Evolutionary conservation across 1,140 invertebrate genomes (phyloP).

Genomic region (Cephus cinctus): DNA sequence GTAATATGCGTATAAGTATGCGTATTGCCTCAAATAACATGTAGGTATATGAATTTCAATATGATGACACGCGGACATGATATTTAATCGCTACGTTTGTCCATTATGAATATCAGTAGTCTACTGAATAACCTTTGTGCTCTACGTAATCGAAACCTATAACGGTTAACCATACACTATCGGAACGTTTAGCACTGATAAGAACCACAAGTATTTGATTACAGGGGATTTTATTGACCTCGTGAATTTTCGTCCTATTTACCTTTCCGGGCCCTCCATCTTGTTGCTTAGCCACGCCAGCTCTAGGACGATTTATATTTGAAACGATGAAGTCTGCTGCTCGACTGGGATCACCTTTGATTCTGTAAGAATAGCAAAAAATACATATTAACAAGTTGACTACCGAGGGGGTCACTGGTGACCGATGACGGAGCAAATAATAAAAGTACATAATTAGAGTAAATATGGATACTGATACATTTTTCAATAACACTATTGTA

Average conservation of each 20-base stretch:
- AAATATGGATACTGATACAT: too few relatives aligned
- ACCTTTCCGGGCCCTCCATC: constrained; percentile 39
- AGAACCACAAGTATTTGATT: not conserved
- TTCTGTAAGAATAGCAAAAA: constrained; percentile 21
- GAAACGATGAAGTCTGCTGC: constrained; percentile 1
- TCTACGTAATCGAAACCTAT: not conserved
- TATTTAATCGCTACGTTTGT: not conserved
- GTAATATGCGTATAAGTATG: constrained; percentile 11
- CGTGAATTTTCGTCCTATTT: constrained; percentile 3
- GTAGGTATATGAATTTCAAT: not conserved
- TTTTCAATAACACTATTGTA: too few relatives aligned
- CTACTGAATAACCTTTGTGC: not conserved
- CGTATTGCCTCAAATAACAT: constrained; percentile 10
- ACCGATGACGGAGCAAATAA: too few relatives aligned
- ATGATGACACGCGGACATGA: not conserved
- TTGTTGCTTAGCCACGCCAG: constrained; percentile 12
- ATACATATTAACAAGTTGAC: not conserved
- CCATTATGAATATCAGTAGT: not conserved
- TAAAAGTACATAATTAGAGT: too few relatives aligned
- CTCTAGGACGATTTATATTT: constrained; percentile 5
- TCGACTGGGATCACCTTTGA: constrained; percentile 31
- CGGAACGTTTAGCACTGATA: not conserved
- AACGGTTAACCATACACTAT: not conserved
- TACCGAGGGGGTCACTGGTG: too few relatives aligned
- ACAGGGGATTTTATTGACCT: constrained; percentile 1